Conservation (phyloP, 2,797 vertebrate species). For the Platyrinchus mystaceus region DNA sequence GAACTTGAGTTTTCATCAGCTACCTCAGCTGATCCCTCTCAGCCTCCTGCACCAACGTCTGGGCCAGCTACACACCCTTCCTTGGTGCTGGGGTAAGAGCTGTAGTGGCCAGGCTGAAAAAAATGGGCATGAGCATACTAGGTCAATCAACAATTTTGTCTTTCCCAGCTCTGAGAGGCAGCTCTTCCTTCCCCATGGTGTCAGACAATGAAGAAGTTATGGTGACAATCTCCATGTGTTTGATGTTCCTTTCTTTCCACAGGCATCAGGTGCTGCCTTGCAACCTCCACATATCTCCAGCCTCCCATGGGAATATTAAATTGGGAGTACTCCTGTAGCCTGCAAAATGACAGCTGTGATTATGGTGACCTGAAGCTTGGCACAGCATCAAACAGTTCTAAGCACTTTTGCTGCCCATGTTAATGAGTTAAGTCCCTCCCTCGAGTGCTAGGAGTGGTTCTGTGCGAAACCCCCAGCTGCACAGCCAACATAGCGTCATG, state of each 20-base stretch:
- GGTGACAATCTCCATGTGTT: background rate
- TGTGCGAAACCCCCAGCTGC: background rate
- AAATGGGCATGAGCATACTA: background rate
- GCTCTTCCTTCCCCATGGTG: background rate
- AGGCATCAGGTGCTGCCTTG: background rate
- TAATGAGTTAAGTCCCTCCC: background rate
- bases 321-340: background rate
- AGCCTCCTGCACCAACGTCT: background rate
- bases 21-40: background rate
- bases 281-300: background rate
- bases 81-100: background rate
- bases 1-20: background rate
- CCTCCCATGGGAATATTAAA: background rate
- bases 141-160: background rate
- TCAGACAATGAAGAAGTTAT: background rate
- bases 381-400: background rate
- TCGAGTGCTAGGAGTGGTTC: background rate
- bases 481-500: background rate
- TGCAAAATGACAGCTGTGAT: accelerated
- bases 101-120: accelerated
- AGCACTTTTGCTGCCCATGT: background rate
- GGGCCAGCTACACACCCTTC: background rate
- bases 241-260: background rate
- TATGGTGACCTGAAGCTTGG: background rate
- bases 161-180: background rate